phyloP scores from a whole-genome alignment of 2,113 vertebrate species.

The Clarias macrocephalus region DNA sequence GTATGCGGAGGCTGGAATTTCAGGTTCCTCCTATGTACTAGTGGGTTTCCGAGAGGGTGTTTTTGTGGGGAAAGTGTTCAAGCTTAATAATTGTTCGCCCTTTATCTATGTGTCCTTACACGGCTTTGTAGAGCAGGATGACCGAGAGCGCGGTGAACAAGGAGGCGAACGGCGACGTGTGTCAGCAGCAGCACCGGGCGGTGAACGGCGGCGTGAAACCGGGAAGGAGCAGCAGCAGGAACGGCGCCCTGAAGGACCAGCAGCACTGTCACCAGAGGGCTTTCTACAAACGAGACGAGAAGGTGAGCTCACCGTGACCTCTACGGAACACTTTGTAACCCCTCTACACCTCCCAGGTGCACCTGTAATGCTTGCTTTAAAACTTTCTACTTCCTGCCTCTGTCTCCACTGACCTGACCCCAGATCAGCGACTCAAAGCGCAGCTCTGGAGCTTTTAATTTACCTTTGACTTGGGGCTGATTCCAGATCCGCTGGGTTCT shows the following conservation, averaged over 20 bases:
- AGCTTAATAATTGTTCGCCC: background rate
- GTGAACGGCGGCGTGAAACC: constrained; percentile 67
- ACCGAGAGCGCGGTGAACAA: constrained; percentile 63
- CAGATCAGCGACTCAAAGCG: background rate
- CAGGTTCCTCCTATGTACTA: constrained; percentile 53
- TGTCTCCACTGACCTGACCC: too few relatives aligned
- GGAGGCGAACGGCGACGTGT: constrained; percentile 57
- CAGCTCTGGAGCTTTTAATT: background rate
- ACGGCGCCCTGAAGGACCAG: constrained; percentile 51
- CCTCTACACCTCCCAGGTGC: background rate
- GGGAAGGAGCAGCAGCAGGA: constrained; percentile 57
- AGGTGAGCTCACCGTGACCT: constrained; percentile 60
- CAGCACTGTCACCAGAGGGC: constrained; percentile 40
- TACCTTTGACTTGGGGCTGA: too few relatives aligned
- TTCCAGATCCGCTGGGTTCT: too few relatives aligned
- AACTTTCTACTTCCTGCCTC: background rate
- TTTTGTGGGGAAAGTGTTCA: background rate
- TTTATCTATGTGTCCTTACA: constrained; percentile 54
- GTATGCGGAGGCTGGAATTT: constrained; percentile 60
- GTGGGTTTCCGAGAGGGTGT: constrained; percentile 21
- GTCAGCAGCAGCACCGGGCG: constrained; percentile 57
- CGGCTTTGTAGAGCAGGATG: constrained; percentile 61
- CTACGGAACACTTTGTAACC: background rate
- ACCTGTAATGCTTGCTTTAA: background rate
- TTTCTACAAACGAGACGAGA: constrained; percentile 58